Percentiles rank a stretch among this genome's conserved stretches.
Evolutionary conservation across 1,140 invertebrate species (phyloP).

Genomic region (Megalopta genalis): DNA sequence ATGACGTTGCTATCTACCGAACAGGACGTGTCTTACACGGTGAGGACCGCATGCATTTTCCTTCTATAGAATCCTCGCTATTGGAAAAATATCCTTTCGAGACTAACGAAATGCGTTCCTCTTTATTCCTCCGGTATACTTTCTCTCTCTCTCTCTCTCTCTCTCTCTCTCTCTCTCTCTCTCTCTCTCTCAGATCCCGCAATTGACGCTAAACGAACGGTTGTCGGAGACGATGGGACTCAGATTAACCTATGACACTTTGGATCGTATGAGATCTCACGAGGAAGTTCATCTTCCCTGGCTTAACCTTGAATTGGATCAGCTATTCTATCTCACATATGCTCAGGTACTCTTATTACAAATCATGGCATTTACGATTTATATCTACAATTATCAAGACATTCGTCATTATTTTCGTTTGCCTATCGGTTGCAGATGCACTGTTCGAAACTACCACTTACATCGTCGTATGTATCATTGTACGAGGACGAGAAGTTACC

Average conservation of each 20-base stretch:
- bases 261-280: slow-evolving; percentile 49
- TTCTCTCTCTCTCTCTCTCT: too few species aligned
- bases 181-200: slow-evolving; percentile 61
- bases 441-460: slow-evolving; percentile 66
- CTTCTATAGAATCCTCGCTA: background rate
- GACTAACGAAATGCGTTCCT: background rate
- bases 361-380: slow-evolving; percentile 45
- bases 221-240: slow-evolving; percentile 65
- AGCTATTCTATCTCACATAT: slow-evolving; percentile 68
- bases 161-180: too few species aligned
- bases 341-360: slow-evolving; percentile 67
- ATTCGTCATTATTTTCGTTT: background rate
- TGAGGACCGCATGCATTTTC: slow-evolving; percentile 15
- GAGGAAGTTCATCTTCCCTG: slow-evolving; percentile 58
- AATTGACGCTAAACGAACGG: slow-evolving; percentile 64
- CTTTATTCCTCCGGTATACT: background rate
- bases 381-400: slow-evolving; percentile 9
- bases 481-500: slow-evolving; percentile 62
- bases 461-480: slow-evolving; percentile 59
- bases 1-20: slow-evolving; percentile 50
- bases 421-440: slow-evolving; percentile 55
- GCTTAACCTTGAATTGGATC: slow-evolving; percentile 56
- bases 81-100: background rate
- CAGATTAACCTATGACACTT: slow-evolving; percentile 68
- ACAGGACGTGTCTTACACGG: slow-evolving; percentile 54